A percentile compares a stretch with the other conserved stretches of the same genome.
Evolutionary conservation across 2,113 vertebrate species (phyloP).

Genomic region (Hirundichthys speculiger): DNA sequence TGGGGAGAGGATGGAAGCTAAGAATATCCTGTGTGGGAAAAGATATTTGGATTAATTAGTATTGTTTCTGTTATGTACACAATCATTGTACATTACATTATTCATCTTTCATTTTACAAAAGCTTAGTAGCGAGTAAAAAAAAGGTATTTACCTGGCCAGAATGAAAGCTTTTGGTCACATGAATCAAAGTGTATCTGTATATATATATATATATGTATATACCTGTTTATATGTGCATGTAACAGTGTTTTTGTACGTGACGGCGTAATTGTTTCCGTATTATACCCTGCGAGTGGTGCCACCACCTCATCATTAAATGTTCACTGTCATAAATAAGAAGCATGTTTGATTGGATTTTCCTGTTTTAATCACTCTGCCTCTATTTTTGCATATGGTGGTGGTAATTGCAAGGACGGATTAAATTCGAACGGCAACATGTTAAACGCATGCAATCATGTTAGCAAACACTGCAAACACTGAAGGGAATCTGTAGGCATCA

Average conservation of each 20-base stretch:
- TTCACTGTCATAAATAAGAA: constrained; percentile 63
- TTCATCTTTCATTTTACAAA: too few species aligned
- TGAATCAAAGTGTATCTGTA: too few species aligned
- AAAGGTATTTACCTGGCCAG: too few species aligned
- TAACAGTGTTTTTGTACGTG: neutral
- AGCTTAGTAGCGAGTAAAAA: too few species aligned
- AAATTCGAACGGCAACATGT: constrained; percentile 64
- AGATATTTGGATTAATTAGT: constrained; percentile 74
- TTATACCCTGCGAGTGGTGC: constrained; percentile 34
- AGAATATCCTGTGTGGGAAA: constrained; percentile 67
- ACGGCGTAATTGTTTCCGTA: constrained; percentile 50
- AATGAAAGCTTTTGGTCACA: too few species aligned
- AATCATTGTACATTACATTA: too few species aligned
- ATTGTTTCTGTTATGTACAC: constrained; percentile 41
- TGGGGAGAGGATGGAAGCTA: constrained; percentile 70
- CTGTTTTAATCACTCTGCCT: constrained; percentile 66
- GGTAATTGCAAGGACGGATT: constrained; percentile 68
- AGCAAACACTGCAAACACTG: constrained; percentile 26
- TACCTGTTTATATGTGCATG: neutral
- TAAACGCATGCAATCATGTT: constrained; percentile 47
- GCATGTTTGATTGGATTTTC: constrained; percentile 76
- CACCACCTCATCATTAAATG: constrained; percentile 47
- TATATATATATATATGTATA: constrained; percentile 7
- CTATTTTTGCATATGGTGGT: constrained; percentile 60
- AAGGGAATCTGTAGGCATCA: neutral